phyloP scores from a whole-genome alignment of 92 coral and sea anemone genomes.

The Phenganax marumi region DNA sequence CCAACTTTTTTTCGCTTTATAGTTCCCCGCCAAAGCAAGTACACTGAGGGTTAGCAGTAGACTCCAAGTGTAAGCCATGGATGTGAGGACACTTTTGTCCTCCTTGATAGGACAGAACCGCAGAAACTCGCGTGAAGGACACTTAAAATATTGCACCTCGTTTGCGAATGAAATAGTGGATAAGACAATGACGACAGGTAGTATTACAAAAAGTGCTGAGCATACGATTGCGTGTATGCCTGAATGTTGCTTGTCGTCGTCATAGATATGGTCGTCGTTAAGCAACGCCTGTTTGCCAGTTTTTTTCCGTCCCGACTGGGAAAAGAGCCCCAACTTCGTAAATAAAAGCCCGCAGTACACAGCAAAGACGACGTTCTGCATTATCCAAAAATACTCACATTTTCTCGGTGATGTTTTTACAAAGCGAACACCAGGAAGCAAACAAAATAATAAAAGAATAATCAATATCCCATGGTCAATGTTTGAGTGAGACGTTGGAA shows the following conservation, averaged over 20 bases:
- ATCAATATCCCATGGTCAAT: slow-evolving; percentile 12
- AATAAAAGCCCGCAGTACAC: slow-evolving; percentile 14
- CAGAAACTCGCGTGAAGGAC: slow-evolving; percentile 5
- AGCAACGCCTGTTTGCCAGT: background rate
- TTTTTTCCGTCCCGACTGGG: background rate
- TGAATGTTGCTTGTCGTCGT: background rate
- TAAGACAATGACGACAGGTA: slow-evolving; percentile 4
- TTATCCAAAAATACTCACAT: background rate
- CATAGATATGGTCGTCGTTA: background rate
- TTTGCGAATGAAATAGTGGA: background rate
- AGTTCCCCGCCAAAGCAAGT: background rate
- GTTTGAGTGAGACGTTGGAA: slow-evolving; percentile 1
- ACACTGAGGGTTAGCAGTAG: slow-evolving; percentile 10
- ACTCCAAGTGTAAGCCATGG: slow-evolving; percentile 24
- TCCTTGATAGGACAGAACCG: slow-evolving; percentile 3
- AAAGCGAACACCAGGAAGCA: slow-evolving; percentile 17
- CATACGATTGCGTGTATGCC: background rate
- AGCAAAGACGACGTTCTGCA: slow-evolving; percentile 16
- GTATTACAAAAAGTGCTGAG: slow-evolving; percentile 3
- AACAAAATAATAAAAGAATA: background rate
- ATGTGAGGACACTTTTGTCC: background rate
- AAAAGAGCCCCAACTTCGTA: background rate
- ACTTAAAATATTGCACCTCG: background rate
- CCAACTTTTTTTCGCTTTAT: background rate
- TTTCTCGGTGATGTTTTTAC: slow-evolving; percentile 5